Base-by-base conservation (phyloP, 2,888 invertebrate species). In the Automeris io region DNA sequence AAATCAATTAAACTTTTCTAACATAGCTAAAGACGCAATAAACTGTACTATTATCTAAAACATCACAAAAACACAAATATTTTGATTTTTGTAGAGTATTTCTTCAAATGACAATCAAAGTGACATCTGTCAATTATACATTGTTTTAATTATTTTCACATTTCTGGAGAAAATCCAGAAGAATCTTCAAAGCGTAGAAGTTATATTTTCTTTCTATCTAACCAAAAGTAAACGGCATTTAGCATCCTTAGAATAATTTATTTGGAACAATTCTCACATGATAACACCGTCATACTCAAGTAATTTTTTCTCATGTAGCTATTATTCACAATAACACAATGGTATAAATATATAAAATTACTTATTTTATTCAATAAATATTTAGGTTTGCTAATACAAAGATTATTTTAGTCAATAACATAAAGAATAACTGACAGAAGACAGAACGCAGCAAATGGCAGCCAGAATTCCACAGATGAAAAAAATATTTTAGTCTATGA, bases 361-460 rank as follows among this genome's bases (percentile, higher is more conserved):
- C 49, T 49, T 56, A 52, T 39, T 56, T 54, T 49, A 51, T 37
- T 39, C 39, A 37, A 19, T 46, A 34, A 35, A 11, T 11, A 34
- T 18, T 13, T 38, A 49, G 46, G 50, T 45, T 42, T 35, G 24
- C 29, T 56, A 57, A 56, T 57, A 59, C 49, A 49, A 21, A 65
- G 65, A 57, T 49, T 49, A 49, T 54, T 61, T 58, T 63, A 63
- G 70, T 77, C 73, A 82, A 79, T 79, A 85, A 86, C 81, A 86
- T 79, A 69, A 77, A 78, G 78, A 72, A 49, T 57, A 68, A 75
- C 72, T 86, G 83, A 85, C 82, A 80, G 78, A 71, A 70, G 83
- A 85, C 82, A 80, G 78, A 71, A 70, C 56, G 66, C 62, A 73
- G 77, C 77, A 83, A 80, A 80, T 77, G 76, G 72, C 70, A 74